Evolutionary conservation across 2,113 vertebrate genomes (phyloP).

Genomic region (Fregata magnificens): DNA sequence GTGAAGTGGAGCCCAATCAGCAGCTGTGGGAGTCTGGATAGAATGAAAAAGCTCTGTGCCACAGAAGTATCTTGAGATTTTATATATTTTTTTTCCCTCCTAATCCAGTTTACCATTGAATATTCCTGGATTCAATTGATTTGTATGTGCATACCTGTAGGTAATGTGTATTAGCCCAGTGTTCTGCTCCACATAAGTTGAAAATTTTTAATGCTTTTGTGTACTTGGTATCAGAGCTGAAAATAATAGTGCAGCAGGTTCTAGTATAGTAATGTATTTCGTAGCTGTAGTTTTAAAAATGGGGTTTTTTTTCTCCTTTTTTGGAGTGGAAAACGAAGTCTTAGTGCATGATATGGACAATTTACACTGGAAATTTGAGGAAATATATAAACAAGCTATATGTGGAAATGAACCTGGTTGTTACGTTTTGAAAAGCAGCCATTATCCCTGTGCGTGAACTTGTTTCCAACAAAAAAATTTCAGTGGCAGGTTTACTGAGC

Average conservation of each 20-base stretch:
- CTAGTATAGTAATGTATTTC: not conserved
- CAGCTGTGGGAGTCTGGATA: not conserved
- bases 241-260: not conserved
- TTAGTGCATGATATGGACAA: not conserved
- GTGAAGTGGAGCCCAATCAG: not conserved
- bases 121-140: not conserved
- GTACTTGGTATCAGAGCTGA: not conserved
- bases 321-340: not conserved
- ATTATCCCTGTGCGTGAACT: fast-evolving
- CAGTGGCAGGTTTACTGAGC: not conserved
- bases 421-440: not conserved
- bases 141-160: not conserved
- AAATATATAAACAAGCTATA: not conserved
- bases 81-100: not conserved
- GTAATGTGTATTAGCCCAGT: not conserved
- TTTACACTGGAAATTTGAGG: not conserved
- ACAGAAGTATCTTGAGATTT: not conserved
- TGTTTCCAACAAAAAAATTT: not conserved
- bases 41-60: not conserved
- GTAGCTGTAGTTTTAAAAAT: constrained; percentile 16
- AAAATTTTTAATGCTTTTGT: not conserved
- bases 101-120: not conserved
- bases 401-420: not conserved
- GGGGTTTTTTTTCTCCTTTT: not conserved
- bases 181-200: not conserved